phyloP scores from a whole-genome alignment of 2,888 invertebrate species.

The Hirtodrosophila duncani region DNA sequence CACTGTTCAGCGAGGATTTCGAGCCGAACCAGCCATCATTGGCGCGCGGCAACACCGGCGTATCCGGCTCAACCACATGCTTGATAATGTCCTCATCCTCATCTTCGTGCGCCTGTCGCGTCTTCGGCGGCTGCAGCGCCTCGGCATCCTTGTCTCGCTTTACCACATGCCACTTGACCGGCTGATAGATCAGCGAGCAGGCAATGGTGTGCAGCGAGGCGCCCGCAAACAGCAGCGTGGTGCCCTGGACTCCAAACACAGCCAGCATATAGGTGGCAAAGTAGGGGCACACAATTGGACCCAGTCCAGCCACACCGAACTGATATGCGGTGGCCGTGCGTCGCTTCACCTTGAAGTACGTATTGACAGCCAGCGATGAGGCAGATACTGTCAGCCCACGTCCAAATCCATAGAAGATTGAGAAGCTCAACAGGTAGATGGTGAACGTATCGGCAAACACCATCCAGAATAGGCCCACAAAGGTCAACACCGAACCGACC shows the following conservation, averaged over 20 bases:
- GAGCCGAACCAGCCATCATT: slow-evolving; percentile 77
- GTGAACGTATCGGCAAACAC: slow-evolving; percentile 83
- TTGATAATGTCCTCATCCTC: slow-evolving; percentile 82
- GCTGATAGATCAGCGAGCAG: slow-evolving; percentile 84
- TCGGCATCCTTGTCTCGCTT: slow-evolving; percentile 75
- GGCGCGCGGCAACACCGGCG: slow-evolving; percentile 82
- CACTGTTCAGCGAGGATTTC: slow-evolving; percentile 63
- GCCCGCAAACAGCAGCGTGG: slow-evolving; percentile 83
- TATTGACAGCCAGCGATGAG: slow-evolving; percentile 85
- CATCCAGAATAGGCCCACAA: slow-evolving; percentile 81
- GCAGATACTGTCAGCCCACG: slow-evolving; percentile 84
- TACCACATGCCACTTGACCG: slow-evolving; percentile 86
- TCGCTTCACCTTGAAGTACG: slow-evolving; percentile 85
- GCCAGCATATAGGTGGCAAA: slow-evolving; percentile 83
- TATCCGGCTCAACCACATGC: slow-evolving; percentile 83
- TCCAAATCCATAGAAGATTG: slow-evolving; percentile 77
- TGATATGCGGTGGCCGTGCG: slow-evolving; percentile 85
- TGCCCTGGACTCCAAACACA: slow-evolving; percentile 83
- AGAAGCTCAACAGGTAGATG: slow-evolving; percentile 79
- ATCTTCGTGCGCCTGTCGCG: slow-evolving; percentile 35
- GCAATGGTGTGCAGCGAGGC: slow-evolving; percentile 84
- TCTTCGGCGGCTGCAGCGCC: slow-evolving; percentile 58
- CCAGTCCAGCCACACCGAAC: slow-evolving; percentile 85
- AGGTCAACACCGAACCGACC: slow-evolving; percentile 81
- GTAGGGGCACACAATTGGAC: slow-evolving; percentile 86